Evolutionary conservation across 1,140 invertebrate species (phyloP).

Genomic region (Scylla paramamosain): DNA sequence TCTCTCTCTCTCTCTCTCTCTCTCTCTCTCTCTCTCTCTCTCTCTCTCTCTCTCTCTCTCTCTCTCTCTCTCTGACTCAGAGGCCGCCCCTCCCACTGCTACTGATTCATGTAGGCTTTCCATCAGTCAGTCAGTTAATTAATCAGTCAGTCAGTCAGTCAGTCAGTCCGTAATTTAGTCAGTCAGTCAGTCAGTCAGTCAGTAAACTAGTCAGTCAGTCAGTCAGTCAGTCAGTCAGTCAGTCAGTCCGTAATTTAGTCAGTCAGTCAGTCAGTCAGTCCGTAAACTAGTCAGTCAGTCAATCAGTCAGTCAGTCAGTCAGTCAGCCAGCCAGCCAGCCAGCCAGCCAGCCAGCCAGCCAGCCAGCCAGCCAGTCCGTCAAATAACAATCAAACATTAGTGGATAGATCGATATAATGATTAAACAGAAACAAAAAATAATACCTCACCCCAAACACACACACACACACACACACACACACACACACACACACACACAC

Average conservation of each 20-base stretch:
- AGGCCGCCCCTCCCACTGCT: neutral
- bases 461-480: no score
- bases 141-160: no score
- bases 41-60: conserved; percentile 34
- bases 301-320: no score
- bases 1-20: conserved; percentile 25
- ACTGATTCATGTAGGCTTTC: neutral
- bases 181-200: neutral
- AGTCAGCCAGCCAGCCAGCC: no score
- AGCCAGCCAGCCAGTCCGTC: no score
- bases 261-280: neutral
- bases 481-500: no score
- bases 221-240: no score
- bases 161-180: neutral
- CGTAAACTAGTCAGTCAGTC: neutral
- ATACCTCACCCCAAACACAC: no score
- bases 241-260: neutral
- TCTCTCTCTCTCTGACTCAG: conserved; percentile 28
- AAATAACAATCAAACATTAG: no score
- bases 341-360: no score
- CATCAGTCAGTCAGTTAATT: neutral
- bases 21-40: conserved; percentile 32
- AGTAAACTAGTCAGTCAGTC: neutral
- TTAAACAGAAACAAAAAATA: no score
- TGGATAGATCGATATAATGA: no score